Evolutionary conservation across 2,888 invertebrate genomes (phyloP).

Genomic region (Lycaena phlaeas): DNA sequence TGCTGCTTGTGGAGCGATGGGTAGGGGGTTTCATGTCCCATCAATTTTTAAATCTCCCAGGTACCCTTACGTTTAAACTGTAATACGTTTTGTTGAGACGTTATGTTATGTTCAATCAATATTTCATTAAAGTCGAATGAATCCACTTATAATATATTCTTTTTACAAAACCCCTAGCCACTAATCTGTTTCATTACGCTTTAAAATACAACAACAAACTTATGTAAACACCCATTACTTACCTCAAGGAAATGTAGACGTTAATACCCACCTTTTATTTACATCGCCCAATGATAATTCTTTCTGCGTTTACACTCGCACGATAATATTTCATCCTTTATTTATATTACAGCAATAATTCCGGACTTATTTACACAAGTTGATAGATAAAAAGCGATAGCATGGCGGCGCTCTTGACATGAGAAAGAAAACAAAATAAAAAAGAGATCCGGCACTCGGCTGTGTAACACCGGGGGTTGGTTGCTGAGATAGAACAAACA

Average conservation of each 20-base stretch:
- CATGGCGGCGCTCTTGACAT: constrained; percentile 52
- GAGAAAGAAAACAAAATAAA: constrained; percentile 54
- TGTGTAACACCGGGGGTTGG: constrained; percentile 54
- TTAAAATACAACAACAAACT: constrained; percentile 1
- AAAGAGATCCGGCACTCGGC: constrained; percentile 42
- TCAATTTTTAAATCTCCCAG: too few relatives aligned
- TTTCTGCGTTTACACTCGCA: constrained; percentile 43
- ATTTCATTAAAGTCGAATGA: too few relatives aligned
- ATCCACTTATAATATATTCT: too few relatives aligned
- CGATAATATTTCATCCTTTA: constrained; percentile 57
- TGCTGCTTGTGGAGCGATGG: too few relatives aligned
- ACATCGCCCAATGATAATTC: constrained; percentile 43
- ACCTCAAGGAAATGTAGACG: constrained; percentile 11
- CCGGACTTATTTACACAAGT: constrained; percentile 50
- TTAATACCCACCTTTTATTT: constrained; percentile 39
- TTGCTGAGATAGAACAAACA: constrained; percentile 39
- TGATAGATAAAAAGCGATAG: constrained; percentile 61
- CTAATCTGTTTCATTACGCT: too few relatives aligned
- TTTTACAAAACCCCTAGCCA: too few relatives aligned
- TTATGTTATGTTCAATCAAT: too few relatives aligned
- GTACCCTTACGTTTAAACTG: too few relatives aligned
- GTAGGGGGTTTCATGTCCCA: too few relatives aligned
- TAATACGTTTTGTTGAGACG: too few relatives aligned
- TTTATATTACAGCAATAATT: constrained; percentile 55
- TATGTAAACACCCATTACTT: constrained; percentile 1